Conservation (phyloP, 2,888 invertebrate genomes). For the Theretra japonica region DNA sequence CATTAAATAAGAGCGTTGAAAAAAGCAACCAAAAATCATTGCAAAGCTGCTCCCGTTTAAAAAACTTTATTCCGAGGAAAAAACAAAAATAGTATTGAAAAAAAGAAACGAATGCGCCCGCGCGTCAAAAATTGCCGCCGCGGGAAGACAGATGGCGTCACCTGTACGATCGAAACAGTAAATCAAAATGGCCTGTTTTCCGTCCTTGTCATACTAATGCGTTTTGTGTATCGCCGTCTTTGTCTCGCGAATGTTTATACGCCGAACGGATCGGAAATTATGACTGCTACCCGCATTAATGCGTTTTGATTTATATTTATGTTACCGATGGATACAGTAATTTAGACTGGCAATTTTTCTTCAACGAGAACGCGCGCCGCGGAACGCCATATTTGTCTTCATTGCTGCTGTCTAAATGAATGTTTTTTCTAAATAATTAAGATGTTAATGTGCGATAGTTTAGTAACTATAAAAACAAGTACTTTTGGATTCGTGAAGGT, state of each 20-base stretch:
- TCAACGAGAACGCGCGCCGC: background rate
- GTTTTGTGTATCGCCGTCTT: conserved; percentile 37
- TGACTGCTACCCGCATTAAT: conserved; percentile 65
- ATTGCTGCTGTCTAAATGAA: background rate
- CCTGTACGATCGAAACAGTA: conserved; percentile 56
- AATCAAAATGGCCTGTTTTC: conserved; percentile 64
- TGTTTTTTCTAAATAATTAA: background rate
- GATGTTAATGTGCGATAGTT: no score
- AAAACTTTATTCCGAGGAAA: conserved; percentile 6
- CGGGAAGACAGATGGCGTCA: conserved; percentile 62
- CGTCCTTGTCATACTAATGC: conserved; percentile 42
- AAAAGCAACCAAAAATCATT: conserved; percentile 14
- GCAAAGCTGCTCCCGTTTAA: conserved; percentile 20
- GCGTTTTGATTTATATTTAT: conserved; percentile 66
- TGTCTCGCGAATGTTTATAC: conserved; percentile 56
- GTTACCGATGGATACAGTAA: conserved; percentile 49
- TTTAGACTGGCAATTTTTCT: conserved; percentile 49
- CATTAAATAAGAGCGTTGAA: background rate
- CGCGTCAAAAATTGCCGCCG: conserved; percentile 50
- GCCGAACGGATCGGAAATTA: conserved; percentile 52
- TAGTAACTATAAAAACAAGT: no score
- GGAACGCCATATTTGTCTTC: background rate
- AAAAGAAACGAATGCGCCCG: conserved; percentile 30
- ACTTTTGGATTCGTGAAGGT: no score
- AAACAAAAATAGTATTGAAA: conserved; percentile 16